phyloP scores from a whole-genome alignment of 2,113 vertebrate species.

The Suncus etruscus region DNA sequence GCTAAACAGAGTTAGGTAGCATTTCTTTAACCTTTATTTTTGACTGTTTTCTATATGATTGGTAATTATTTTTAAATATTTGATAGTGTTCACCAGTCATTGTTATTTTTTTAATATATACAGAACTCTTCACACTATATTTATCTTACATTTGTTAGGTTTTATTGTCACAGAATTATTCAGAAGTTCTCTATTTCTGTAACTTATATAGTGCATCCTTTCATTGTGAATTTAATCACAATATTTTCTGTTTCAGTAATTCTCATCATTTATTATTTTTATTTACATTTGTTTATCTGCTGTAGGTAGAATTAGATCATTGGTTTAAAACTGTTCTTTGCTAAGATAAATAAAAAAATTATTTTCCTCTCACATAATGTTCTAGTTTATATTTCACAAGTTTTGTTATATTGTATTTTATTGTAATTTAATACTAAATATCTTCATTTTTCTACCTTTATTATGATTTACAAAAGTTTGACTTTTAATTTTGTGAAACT shows the following conservation, averaged over 20 bases:
- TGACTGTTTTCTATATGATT: too few relatives aligned
- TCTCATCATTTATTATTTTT: slow-evolving; percentile 23
- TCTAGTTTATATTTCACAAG: slow-evolving; percentile 21
- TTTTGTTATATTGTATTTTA: not conserved
- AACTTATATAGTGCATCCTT: not conserved
- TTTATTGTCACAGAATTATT: not conserved
- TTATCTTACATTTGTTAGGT: too few relatives aligned
- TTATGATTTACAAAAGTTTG: slow-evolving; percentile 29
- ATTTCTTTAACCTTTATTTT: too few relatives aligned
- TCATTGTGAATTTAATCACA: not conserved
- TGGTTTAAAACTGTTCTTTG: slow-evolving; percentile 23
- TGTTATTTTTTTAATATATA: too few relatives aligned
- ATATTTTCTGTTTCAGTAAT: not conserved
- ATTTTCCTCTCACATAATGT: not conserved
- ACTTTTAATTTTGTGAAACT: slow-evolving; percentile 41
- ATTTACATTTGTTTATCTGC: slow-evolving; percentile 28
- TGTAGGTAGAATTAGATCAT: not conserved
- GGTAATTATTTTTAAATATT: too few relatives aligned
- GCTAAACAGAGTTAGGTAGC: too few relatives aligned
- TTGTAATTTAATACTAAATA: slow-evolving; percentile 18
- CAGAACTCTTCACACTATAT: too few relatives aligned
- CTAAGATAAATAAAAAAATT: slow-evolving; percentile 1
- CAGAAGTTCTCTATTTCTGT: not conserved
- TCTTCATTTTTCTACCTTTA: slow-evolving; percentile 15
- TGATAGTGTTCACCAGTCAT: too few relatives aligned